Evolutionary conservation across 2,888 invertebrate genomes (phyloP).

Genomic region (Diarsia dahlii): DNA sequence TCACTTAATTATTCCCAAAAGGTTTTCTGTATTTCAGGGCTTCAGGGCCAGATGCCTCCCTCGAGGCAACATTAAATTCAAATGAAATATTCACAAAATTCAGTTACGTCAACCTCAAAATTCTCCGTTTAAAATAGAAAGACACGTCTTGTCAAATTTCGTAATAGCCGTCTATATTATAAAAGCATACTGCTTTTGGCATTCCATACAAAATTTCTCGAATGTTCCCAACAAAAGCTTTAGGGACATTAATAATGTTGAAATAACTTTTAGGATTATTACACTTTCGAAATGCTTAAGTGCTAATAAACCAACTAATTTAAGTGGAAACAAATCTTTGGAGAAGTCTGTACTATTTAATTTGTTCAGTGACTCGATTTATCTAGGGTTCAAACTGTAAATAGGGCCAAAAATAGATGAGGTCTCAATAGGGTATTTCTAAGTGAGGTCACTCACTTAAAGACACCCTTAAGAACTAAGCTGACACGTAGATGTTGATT

Average conservation of each 20-base stretch:
- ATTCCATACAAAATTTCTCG: constrained; percentile 44
- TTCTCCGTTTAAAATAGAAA: constrained; percentile 17
- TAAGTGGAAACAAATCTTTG: constrained; percentile 50
- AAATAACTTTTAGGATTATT: constrained; percentile 61
- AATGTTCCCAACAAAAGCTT: constrained; percentile 49
- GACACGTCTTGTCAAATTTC: constrained; percentile 36
- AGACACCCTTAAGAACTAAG: too few species aligned
- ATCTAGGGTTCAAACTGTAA: constrained; percentile 13
- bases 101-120: constrained; percentile 18
- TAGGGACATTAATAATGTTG: constrained; percentile 43
- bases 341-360: constrained; percentile 46
- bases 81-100: constrained; percentile 36
- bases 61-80: constrained; percentile 11
- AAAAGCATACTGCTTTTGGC: constrained; percentile 28
- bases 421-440: background rate
- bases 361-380: constrained; percentile 43
- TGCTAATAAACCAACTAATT: constrained; percentile 59
- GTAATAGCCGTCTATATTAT: constrained; percentile 23
- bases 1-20: background rate
- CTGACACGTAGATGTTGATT: background rate
- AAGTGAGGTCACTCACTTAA: background rate
- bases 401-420: constrained; percentile 12
- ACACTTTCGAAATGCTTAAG: constrained; percentile 49
- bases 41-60: background rate
- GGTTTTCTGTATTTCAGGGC: background rate